phyloP scores from a whole-genome alignment of 1,140 invertebrate genomes.

The Drosophila trapezifrons region DNA sequence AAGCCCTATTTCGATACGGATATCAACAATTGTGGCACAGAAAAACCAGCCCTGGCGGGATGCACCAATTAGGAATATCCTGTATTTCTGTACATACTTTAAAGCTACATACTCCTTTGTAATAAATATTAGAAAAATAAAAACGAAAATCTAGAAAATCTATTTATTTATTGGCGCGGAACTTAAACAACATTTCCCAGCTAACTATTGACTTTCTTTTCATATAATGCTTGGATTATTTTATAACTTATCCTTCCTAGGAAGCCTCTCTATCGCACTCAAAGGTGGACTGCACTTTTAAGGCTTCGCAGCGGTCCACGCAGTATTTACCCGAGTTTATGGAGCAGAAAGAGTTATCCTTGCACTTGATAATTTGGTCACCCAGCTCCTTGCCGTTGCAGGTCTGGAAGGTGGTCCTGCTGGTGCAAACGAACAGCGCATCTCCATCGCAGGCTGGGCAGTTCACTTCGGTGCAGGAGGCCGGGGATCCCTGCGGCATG shows the following conservation, averaged over 20 bases:
- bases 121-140: too few relatives aligned
- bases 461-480: neutral
- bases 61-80: constrained; percentile 15
- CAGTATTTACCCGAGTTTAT: constrained; percentile 53
- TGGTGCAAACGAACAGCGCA: constrained; percentile 61
- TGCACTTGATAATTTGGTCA: constrained; percentile 34
- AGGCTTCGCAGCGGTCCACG: constrained; percentile 45
- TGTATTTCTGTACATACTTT: neutral
- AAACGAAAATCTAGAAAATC: too few relatives aligned
- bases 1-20: constrained; percentile 53
- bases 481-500: neutral
- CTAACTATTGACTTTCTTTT: neutral
- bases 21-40: constrained; percentile 30
- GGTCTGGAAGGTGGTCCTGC: constrained; percentile 60
- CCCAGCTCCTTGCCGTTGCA: constrained; percentile 37
- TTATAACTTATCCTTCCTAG: neutral
- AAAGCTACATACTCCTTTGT: neutral
- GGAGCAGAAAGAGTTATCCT: constrained; percentile 49
- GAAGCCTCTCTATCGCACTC: constrained; percentile 41
- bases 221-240: too few relatives aligned
- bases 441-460: constrained; percentile 48
- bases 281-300: neutral
- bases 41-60: constrained; percentile 33
- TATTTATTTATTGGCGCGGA: neutral
- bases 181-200: neutral